Evolutionary conservation across 2,113 vertebrate genomes (phyloP).

Genomic region (Hucho hucho): DNA sequence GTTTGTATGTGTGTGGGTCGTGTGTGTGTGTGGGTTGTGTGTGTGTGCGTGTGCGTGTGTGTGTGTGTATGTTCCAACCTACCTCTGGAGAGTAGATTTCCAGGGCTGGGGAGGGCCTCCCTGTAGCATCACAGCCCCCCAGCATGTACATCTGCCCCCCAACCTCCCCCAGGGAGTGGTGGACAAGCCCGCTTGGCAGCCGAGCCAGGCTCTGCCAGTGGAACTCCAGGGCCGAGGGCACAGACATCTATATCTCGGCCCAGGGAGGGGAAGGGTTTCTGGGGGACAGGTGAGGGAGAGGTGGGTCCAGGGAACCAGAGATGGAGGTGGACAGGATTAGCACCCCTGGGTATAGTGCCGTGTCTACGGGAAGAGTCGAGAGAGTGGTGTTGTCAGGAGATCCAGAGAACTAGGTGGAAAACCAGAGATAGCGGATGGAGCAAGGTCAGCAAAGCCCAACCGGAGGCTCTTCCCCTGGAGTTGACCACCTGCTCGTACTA

Average conservation of each 20-base stretch:
- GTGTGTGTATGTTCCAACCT: background rate
- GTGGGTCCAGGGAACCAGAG: background rate
- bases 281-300: background rate
- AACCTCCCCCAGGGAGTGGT: constrained; percentile 85
- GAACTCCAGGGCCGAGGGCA: constrained; percentile 84
- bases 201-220: constrained; percentile 91
- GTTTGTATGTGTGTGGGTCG: background rate
- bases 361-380: background rate
- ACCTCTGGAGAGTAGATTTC: constrained; percentile 92
- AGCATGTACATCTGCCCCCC: constrained; percentile 91
- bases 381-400: constrained; percentile 11
- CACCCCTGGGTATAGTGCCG: background rate
- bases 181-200: constrained; percentile 85
- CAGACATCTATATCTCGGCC: constrained; percentile 75
- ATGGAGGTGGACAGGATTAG: background rate
- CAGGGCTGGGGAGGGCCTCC: constrained; percentile 80
- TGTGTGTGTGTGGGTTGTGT: background rate
- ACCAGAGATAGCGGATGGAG: constrained; percentile 5
- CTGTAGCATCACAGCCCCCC: constrained; percentile 89
- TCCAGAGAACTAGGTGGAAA: background rate
- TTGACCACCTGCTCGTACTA: constrained; percentile 6
- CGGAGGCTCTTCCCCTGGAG: constrained; percentile 22
- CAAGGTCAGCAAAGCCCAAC: constrained; percentile 18
- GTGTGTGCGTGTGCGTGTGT: background rate
- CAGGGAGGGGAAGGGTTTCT: background rate